Evolutionary conservation across 30 jellyfish, hydroid and myxozoan species (phyloP).

Genomic region (Rhopilema esculentum): DNA sequence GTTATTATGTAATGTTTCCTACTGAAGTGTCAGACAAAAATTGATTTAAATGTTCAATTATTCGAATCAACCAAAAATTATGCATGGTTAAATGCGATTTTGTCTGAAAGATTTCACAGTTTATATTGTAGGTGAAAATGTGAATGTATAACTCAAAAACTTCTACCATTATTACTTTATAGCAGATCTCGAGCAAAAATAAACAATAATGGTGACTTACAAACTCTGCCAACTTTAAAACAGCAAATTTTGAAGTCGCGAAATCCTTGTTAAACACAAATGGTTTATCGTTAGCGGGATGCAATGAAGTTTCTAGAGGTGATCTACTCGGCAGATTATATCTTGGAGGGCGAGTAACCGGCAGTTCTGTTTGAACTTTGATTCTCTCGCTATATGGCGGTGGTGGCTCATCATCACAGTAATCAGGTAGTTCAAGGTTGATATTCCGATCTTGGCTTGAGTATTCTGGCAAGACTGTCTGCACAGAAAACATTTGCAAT

Average conservation of each 20-base stretch:
- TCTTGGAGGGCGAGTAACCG: neutral
- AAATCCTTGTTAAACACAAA: constrained; percentile 1
- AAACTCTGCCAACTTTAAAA: constrained; percentile 5
- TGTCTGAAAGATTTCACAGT: too few species aligned
- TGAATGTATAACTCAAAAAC: too few species aligned
- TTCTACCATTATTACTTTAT: too few species aligned
- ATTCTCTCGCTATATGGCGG: neutral
- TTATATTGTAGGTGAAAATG: too few species aligned
- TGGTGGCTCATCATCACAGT: neutral
- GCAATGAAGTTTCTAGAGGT: neutral
- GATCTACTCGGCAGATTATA: neutral
- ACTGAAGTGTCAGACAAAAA: too few species aligned
- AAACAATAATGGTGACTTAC: neutral
- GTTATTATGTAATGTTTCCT: too few species aligned
- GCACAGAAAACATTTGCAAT: neutral
- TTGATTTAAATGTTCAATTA: too few species aligned
- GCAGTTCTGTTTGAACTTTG: neutral
- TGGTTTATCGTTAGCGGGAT: neutral
- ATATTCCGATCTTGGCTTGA: neutral
- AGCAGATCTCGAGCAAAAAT: too few species aligned
- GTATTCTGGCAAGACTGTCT: neutral
- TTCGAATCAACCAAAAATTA: too few species aligned
- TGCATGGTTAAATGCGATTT: too few species aligned
- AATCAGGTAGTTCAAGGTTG: neutral
- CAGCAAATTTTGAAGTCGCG: constrained; percentile 9